Conservation (phyloP, 2,113 vertebrate species). For the Phaethornis superciliosus region DNA sequence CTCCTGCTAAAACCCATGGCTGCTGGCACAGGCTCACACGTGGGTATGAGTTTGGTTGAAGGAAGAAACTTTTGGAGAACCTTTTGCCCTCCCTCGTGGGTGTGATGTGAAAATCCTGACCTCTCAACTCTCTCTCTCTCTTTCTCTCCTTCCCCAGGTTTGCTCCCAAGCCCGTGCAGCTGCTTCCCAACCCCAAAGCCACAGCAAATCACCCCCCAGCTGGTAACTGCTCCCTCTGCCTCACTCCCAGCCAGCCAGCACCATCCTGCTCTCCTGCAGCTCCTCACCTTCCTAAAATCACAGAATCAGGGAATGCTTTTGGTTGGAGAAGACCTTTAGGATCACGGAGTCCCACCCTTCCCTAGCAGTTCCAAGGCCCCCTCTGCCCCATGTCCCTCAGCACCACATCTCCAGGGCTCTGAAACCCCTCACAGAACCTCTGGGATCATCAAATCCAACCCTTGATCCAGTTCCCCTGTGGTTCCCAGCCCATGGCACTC, state of each 20-base stretch:
- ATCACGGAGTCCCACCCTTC: no score
- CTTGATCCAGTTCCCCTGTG: no score
- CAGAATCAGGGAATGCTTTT: no score
- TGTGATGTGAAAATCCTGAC: background rate
- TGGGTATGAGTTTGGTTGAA: background rate
- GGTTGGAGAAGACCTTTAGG: no score
- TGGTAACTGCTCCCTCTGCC: background rate
- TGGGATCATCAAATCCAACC: no score
- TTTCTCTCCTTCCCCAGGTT: conserved; percentile 25
- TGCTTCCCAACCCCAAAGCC: background rate
- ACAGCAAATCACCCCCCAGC: background rate
- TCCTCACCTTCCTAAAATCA: background rate
- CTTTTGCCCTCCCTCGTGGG: background rate
- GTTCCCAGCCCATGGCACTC: no score
- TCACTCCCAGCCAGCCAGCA: background rate
- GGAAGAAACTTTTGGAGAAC: background rate
- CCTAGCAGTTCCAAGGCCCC: no score
- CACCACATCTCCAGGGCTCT: no score
- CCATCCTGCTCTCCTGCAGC: background rate
- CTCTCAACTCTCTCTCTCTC: background rate
- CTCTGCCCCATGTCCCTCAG: no score
- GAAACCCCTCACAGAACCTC: no score
- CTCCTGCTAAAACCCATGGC: background rate
- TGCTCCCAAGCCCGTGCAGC: background rate
- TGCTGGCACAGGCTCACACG: background rate